phyloP scores from a whole-genome alignment of 2,888 invertebrate species.

The Andrena dorsata region DNA sequence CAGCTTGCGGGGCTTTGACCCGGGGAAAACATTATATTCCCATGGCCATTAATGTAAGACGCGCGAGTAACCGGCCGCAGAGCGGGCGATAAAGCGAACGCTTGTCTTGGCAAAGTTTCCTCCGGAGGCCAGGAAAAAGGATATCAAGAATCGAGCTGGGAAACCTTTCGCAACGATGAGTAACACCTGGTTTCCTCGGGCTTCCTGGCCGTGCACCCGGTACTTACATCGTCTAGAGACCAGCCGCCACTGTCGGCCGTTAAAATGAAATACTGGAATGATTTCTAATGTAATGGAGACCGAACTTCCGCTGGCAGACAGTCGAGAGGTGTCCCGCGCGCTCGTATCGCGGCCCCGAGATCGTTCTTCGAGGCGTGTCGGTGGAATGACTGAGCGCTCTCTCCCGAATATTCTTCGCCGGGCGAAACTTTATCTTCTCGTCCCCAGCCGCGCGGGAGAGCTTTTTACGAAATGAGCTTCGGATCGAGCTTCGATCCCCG shows the following conservation, averaged over 20 bases:
- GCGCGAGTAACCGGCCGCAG: constrained; percentile 18
- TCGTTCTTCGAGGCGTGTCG: constrained; percentile 1
- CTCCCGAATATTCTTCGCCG: neutral
- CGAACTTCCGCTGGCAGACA: neutral
- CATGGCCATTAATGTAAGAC: constrained; percentile 14
- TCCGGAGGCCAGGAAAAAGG: neutral
- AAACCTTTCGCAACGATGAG: constrained; percentile 16
- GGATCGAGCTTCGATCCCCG: constrained; percentile 24
- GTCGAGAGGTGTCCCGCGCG: neutral
- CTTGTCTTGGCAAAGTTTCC: constrained; percentile 9
- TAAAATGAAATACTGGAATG: constrained; percentile 17
- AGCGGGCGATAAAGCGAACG: constrained; percentile 13
- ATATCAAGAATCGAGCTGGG: neutral
- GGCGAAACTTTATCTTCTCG: neutral
- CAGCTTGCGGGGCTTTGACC: neutral
- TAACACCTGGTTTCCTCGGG: constrained; percentile 12
- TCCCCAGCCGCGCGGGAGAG: neutral
- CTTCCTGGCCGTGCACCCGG: constrained; percentile 2
- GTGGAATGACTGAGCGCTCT: neutral
- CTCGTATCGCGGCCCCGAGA: neutral
- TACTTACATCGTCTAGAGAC: constrained; percentile 15
- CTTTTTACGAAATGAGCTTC: constrained; percentile 8
- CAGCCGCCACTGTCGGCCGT: constrained; percentile 10
- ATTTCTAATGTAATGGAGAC: constrained; percentile 30
- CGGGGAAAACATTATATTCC: neutral